Base-by-base conservation (phyloP, 2,797 vertebrate genomes). In the Meriones psammophilus region DNA sequence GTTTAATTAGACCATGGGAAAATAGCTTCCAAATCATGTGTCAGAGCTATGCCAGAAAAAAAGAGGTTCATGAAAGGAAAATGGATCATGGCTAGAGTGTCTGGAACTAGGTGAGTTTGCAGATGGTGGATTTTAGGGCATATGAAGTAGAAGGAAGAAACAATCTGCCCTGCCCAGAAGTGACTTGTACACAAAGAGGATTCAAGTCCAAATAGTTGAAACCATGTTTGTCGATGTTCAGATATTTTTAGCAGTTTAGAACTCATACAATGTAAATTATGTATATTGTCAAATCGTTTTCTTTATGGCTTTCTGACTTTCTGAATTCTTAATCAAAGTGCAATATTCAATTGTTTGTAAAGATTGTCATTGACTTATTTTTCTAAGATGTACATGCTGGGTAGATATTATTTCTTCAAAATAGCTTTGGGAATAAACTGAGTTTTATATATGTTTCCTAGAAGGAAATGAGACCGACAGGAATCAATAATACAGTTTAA, bases 301-400 rank as follows among this genome's bases (percentile, higher is more conserved):
- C 73, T 78, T 28, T 92, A 5, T 46, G 5, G 1, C 3, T 68
- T 93, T 60, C 46, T 94, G 13, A 83, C 3, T 68, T 94, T 60
- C 46, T 94, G 13, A 83, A 64, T 71, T 88, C 39, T 50, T 8
- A 73, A 15, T 22, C 0, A 54, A 89, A 91, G 69, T 68, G 28
- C 24, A 89, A 77, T 33, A 56, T 77, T 94, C 77, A 50, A 54
- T n/a, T 88, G 4, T 94, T 69, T 88, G 79, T 66, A 87, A 81
- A 28, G 33, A 28, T 73, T 81, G 5, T 22, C 24, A 14, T 58
- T 30, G 39, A 8, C 17, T 42, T 54, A 26, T 39, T 77, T 18
- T 22, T 7, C 39, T 69, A 36, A 88, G 14, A 76, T 66, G 0
- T 36, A 42, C 39, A 73, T 92, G 92, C 24, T 92, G 17, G 7